phyloP scores from a whole-genome alignment of 2,888 invertebrate genomes.

The Allolobophora icterica region DNA sequence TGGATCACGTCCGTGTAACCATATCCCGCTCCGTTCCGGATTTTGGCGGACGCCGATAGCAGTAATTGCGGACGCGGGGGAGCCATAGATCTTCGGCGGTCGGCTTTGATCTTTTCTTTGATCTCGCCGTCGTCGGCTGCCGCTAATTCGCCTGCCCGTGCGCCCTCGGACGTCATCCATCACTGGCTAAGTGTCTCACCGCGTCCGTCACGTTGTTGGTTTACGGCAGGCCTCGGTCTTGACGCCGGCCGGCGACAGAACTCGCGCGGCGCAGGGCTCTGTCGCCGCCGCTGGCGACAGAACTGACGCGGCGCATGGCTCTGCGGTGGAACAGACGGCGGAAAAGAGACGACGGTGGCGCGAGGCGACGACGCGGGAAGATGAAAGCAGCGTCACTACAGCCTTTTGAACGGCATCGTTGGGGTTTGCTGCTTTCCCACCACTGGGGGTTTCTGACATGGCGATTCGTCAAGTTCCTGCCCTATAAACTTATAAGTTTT shows the following conservation, averaged over 20 bases:
- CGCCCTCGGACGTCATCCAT: constrained; percentile 15
- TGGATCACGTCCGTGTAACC: constrained; percentile 28
- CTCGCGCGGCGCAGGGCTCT: constrained; percentile 27
- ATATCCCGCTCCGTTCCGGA: constrained; percentile 20
- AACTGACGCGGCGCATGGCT: constrained; percentile 28
- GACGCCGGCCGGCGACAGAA: constrained; percentile 30
- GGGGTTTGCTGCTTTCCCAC: neutral
- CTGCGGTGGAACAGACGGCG: constrained; percentile 22
- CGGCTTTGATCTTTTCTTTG: constrained; percentile 24
- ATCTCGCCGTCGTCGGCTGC: neutral
- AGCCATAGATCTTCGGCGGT: constrained; percentile 25
- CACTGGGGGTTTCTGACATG: neutral
- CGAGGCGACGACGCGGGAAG: neutral
- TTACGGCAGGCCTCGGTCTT: constrained; percentile 20
- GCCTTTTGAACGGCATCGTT: neutral
- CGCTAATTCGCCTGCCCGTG: constrained; percentile 23
- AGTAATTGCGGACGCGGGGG: constrained; percentile 28
- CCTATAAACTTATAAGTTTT: neutral
- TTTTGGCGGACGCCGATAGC: constrained; percentile 20
- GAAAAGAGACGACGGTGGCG: constrained; percentile 1
- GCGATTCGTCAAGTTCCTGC: neutral
- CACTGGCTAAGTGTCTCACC: constrained; percentile 24
- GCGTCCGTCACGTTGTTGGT: constrained; percentile 27
- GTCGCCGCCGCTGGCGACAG: constrained; percentile 28
- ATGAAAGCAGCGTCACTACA: neutral